Evolutionary conservation across 2,888 invertebrate genomes (phyloP).

Genomic region (Lamproptera curius): DNA sequence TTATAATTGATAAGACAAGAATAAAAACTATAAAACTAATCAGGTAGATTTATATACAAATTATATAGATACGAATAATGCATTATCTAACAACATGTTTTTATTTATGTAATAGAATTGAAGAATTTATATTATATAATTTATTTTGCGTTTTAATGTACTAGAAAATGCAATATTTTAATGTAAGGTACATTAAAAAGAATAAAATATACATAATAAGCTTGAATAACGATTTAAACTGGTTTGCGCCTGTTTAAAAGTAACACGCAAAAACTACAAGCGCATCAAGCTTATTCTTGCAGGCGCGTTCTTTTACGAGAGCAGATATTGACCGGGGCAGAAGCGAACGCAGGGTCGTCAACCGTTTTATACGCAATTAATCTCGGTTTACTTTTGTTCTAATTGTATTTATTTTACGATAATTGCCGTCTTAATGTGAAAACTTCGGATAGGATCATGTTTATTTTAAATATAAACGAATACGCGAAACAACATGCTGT

Average conservation of each 20-base stretch:
- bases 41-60: no score
- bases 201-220: no score
- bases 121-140: background rate
- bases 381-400: constrained; percentile 9
- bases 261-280: constrained; percentile 16
- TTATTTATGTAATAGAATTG: background rate
- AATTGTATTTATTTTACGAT: constrained; percentile 10
- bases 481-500: background rate
- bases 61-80: no score
- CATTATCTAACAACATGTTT: background rate
- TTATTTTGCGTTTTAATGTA: background rate
- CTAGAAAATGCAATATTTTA: background rate
- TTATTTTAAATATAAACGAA: background rate
- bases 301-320: constrained; percentile 24
- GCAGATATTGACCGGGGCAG: constrained; percentile 27
- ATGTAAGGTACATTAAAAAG: no score
- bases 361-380: constrained; percentile 19
- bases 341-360: constrained; percentile 14
- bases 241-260: constrained; percentile 11
- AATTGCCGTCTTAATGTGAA: constrained; percentile 7
- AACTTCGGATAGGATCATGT: background rate
- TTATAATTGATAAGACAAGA: no score
- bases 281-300: constrained; percentile 24
- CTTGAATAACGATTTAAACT: no score
- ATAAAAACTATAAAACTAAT: no score